A percentile compares a stretch with the other conserved stretches of the same genome.
Conservation (phyloP, 2,797 vertebrate species). For the Gastrophryne carolinensis region DNA sequence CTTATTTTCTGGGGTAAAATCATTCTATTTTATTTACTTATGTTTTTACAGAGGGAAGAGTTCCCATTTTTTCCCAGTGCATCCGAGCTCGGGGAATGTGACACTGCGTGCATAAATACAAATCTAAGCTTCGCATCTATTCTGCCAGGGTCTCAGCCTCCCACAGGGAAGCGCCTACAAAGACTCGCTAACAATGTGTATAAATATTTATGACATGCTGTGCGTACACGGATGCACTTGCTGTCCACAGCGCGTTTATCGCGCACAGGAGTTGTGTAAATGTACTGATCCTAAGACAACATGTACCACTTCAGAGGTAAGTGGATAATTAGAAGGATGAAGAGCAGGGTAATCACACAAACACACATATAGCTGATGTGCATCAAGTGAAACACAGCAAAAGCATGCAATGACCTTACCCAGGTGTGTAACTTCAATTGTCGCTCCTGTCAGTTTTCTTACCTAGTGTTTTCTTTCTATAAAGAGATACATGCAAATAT, state of each 20-base stretch:
- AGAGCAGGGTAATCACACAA: background rate
- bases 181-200: slow-evolving; percentile 33
- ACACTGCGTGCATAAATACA: background rate
- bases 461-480: no score
- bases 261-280: background rate
- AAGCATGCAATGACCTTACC: background rate
- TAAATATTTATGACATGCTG: slow-evolving; percentile 48
- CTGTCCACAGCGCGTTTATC: background rate
- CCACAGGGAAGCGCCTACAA: slow-evolving; percentile 12
- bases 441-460: background rate
- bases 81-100: background rate
- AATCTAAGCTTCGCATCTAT: background rate
- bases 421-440: background rate
- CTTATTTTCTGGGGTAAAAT: no score
- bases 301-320: background rate
- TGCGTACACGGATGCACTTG: background rate
- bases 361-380: background rate
- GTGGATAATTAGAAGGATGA: background rate
- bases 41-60: no score
- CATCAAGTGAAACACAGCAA: background rate
- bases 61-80: background rate
- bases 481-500: no score
- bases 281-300: background rate
- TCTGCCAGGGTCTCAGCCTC: slow-evolving; percentile 4
- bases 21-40: no score